Percentiles rank a stretch among this genome's conserved stretches.
Conservation (phyloP, 2,113 vertebrate genomes). For the Dromas ardeola region DNA sequence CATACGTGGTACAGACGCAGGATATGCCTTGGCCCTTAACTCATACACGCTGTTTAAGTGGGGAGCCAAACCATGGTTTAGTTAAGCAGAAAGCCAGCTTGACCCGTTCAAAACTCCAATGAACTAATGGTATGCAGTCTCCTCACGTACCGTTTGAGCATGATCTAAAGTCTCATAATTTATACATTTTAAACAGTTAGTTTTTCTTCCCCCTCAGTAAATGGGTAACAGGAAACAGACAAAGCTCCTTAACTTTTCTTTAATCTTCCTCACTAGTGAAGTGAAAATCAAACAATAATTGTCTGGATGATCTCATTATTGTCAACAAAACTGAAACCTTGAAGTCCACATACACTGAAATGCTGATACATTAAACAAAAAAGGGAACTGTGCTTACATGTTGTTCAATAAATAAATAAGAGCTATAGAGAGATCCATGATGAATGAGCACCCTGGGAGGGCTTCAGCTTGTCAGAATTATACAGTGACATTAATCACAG, state of each 20-base stretch:
- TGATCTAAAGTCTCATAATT: conserved; percentile 43
- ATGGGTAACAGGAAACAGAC: conserved; percentile 77
- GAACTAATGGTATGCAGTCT: not conserved
- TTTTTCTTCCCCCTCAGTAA: conserved; percentile 37
- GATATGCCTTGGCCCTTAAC: not conserved
- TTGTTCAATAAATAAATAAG: conserved; percentile 78
- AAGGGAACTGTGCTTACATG: conserved; percentile 69
- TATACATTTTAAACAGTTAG: conserved; percentile 52
- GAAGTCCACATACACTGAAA: conserved; percentile 72
- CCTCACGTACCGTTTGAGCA: not conserved
- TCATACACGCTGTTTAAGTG: not conserved
- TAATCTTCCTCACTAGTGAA: conserved; percentile 78
- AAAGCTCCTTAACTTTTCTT: conserved; percentile 78
- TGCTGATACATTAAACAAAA: conserved; percentile 73
- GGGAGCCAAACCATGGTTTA: not conserved
- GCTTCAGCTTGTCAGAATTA: conserved; percentile 50
- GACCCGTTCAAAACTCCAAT: not conserved
- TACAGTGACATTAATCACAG: conserved; percentile 71
- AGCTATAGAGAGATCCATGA: conserved; percentile 47
- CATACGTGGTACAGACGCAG: accelerated
- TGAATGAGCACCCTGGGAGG: conserved; percentile 51
- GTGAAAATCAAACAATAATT: conserved; percentile 77
- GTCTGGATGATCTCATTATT: conserved; percentile 81
- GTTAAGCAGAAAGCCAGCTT: not conserved
- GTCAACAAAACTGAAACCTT: conserved; percentile 78